Base-by-base conservation (phyloP, 2,797 vertebrate genomes). In the Sebastes minor region DNA sequence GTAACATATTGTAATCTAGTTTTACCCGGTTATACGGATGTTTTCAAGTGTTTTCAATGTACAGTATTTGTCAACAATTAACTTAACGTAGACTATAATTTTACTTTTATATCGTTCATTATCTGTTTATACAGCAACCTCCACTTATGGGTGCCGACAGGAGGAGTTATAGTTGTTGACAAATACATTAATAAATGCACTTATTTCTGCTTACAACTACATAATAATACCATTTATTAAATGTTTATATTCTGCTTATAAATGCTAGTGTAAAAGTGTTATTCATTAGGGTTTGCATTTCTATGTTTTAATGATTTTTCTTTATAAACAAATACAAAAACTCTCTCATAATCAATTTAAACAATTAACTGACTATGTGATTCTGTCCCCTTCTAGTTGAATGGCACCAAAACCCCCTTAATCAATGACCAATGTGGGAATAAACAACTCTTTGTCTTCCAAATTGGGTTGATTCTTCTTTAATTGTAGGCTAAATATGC, bases 391-490 rank as follows among this genome's bases (percentile, higher is more conserved):
- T 56, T 57, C 4, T 0, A 4, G 35, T 22, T 81, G 83, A 69
- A 69, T 67, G 33, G 14, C 53, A 71, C 13, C 28, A 28, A 83
- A 74, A 70, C 66, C 35, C 49, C 23, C 70, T 77, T 25, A 72
- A 74, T 81, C 27, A 77, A 46, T 20, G 25, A 14, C 6, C 35
- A 61, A 1, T 63, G 65, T 60, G 27, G 27, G 30, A 71, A 59
- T 30, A 60, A 82, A 68, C 61, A 73, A 5, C 30, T 9, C 74
- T 81, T 88, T 88, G 81, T 88, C 62, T 64, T 53, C 38, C 38
- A 18, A 55, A 72, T 13, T 0, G 32, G 61, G 71, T 61, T 57
- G 65, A 70, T 79, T 76, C 25, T 32, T 32, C 55, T 61, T 73
- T 63, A 64, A 76, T 13, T 23, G 16, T 2, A 2, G 42, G 5